Conservation (phyloP, 2,113 vertebrate species). For the Chaenocephalus aceratus region DNA sequence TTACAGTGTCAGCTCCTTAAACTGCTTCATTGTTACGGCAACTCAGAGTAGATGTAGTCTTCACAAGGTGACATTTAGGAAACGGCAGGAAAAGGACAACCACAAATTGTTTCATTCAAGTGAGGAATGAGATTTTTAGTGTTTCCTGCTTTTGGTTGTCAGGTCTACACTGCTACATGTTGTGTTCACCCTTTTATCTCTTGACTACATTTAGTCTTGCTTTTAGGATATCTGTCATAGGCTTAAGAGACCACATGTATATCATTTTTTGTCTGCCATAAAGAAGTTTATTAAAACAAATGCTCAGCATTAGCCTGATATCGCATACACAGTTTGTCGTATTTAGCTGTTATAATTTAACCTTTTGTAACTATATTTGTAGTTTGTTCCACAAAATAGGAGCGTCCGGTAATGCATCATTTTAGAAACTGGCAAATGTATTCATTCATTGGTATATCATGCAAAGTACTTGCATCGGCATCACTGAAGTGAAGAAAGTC, state of each 20-base stretch:
- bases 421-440: background rate
- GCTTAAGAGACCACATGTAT: background rate
- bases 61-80: slow-evolving; percentile 50
- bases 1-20: background rate
- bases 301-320: background rate
- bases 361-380: background rate
- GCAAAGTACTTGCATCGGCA: background rate
- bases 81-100: slow-evolving; percentile 32
- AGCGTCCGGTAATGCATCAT: background rate
- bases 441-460: no score
- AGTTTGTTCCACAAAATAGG: background rate
- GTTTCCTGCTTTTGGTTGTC: background rate
- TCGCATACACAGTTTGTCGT: background rate
- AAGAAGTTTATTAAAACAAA: background rate
- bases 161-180: background rate
- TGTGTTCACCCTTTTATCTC: background rate
- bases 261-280: background rate
- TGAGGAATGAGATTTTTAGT: slow-evolving; percentile 19
- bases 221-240: background rate
- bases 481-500: background rate
- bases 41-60: background rate
- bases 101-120: slow-evolving; percentile 31
- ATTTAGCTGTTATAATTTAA: background rate
- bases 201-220: slow-evolving; percentile 1
- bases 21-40: background rate